phyloP scores from a whole-genome alignment of 2,888 invertebrate species.

The Himalopsyche tibetana region DNA sequence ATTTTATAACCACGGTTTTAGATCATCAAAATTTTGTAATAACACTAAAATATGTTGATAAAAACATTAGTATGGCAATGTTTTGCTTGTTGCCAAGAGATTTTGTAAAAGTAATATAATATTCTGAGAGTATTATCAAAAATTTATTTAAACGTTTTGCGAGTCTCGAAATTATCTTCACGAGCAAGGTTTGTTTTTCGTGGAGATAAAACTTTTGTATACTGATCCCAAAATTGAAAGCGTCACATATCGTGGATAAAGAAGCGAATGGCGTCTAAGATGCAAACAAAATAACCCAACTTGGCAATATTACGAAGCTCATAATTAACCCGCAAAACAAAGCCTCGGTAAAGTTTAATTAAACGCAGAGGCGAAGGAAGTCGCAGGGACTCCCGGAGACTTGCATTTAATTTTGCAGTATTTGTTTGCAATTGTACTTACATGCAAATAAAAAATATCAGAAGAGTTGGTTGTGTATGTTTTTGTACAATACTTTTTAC shows the following conservation, averaged over 20 bases:
- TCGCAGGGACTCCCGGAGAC: not conserved
- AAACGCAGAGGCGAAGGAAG: not conserved
- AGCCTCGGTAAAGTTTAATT: slow-evolving; percentile 15
- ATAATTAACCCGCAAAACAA: slow-evolving; percentile 34
- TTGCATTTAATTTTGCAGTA: slow-evolving; percentile 24
- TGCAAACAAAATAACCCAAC: slow-evolving; percentile 29
- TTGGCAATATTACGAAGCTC: slow-evolving; percentile 22
- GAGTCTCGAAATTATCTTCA: not conserved
- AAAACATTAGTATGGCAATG: too few species aligned
- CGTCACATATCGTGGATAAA: slow-evolving; percentile 15
- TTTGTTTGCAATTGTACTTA: not conserved
- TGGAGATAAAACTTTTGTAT: not conserved
- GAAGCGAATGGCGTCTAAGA: slow-evolving; percentile 7
- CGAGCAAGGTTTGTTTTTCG: not conserved
- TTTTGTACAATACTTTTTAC: too few species aligned
- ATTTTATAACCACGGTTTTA: too few species aligned
- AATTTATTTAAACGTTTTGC: too few species aligned
- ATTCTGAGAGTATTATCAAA: too few species aligned
- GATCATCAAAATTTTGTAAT: too few species aligned
- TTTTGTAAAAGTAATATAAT: too few species aligned
- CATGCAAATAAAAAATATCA: too few species aligned
- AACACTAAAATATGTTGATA: too few species aligned
- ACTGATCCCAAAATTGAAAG: not conserved
- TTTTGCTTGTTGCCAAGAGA: too few species aligned
- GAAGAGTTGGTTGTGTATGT: too few species aligned